Evolutionary conservation across 2,113 vertebrate species (phyloP), one percentile per base, ranked within the genome.

Genomic region (Shinisaurus crocodilurus): DNA sequence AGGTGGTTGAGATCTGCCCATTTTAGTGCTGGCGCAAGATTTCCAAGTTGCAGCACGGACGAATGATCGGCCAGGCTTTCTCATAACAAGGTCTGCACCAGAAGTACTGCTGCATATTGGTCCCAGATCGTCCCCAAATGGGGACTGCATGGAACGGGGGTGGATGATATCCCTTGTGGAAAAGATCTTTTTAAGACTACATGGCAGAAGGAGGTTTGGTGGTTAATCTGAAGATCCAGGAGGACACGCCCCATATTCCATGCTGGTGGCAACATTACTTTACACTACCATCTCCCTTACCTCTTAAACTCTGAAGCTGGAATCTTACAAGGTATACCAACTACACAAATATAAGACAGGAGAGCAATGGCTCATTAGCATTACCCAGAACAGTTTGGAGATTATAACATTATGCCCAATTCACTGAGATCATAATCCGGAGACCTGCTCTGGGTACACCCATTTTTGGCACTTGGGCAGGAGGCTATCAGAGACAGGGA

Each of bases 1-100:
- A 67, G 87, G 34, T 32, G 74, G 87, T 86, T 90, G 34, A 20
- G 81, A 2, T 0, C 87, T 91, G 48, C 81, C 37, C 6, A 15
- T 80, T 1, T 0, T 0, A 0, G 0, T 48, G 0, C 48, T 90
- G 86, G 0, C 0, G 9, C 32, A 16, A 48, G 3, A 69, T 1
- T 20, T 82, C 80, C 76, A 12, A 27, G 65, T 69, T 27, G 10
- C 50, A 69, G 63, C n/a, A 43, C 27, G 25, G 85, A 83, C 67
- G 76, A 0, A 74, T 16, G 10, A 12, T n/a, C 15, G 1, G 3
- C 13, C 29, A 1, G 80, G 3, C 82, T 70, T 5, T 0, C 43
- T 27, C 0, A 48, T 84, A 89, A 23, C 57, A 37, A 87, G 18
- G 70, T 34, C 4, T 37, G 89, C 85, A 18, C 63, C 89, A 40